A percentile compares a stretch with the other conserved stretches of the same genome.
Conservation (phyloP, 2,113 vertebrate genomes). For the Epinephelus fuscoguttatus region DNA sequence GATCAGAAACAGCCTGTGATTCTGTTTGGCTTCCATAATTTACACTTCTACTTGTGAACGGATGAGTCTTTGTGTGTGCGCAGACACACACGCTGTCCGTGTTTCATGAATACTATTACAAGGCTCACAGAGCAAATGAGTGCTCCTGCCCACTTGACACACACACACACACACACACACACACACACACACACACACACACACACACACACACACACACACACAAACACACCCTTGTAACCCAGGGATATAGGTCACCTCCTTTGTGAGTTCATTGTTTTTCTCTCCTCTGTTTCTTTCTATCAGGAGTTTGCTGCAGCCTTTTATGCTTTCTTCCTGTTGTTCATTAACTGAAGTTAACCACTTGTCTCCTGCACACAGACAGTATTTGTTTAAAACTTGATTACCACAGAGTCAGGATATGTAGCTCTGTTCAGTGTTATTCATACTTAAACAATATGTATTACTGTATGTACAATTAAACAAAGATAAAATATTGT, state of each 20-base stretch:
- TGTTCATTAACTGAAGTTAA: slow-evolving; percentile 10
- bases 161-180: slow-evolving; percentile 56
- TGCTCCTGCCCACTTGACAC: slow-evolving; percentile 60
- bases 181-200: slow-evolving; percentile 59
- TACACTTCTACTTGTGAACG: not conserved
- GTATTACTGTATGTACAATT: not conserved
- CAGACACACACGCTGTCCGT: slow-evolving; percentile 23
- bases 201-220: too few relatives aligned
- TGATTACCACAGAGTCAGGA: not conserved
- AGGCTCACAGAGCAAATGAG: slow-evolving; percentile 77
- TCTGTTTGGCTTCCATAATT: too few relatives aligned
- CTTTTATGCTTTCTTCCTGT: not conserved
- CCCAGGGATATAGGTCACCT: slow-evolving; percentile 80
- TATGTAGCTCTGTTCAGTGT: too few relatives aligned
- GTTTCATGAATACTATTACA: slow-evolving; percentile 82
- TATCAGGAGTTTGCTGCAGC: not conserved
- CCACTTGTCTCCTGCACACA: not conserved
- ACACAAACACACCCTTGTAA: slow-evolving; percentile 45
- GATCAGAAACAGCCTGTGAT: not conserved
- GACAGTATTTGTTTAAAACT: not conserved
- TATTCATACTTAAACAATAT: not conserved
- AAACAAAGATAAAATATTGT: not conserved
- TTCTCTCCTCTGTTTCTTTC: slow-evolving; percentile 24
- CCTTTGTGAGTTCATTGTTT: slow-evolving; percentile 49
- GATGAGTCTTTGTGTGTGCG: slow-evolving; percentile 18